These are phyloP conservation scores for Mungos mungo DNA, from an alignment of 2,113 vertebrate genomes.

Conservation along the genomic window DNA sequence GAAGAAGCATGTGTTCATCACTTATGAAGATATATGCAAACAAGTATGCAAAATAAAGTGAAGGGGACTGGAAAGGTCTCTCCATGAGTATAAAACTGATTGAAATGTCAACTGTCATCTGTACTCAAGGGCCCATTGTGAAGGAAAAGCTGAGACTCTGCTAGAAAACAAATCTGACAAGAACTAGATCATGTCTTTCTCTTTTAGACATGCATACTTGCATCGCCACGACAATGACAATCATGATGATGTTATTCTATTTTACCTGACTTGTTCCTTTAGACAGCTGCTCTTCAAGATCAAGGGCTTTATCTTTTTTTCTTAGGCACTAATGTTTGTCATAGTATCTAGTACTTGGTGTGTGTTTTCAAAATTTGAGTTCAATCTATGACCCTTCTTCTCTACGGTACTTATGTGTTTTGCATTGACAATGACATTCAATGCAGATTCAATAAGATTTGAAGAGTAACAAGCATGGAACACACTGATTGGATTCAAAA, in stretches of 20 bases:
- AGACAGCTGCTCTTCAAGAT: background rate
- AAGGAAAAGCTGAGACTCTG: background rate
- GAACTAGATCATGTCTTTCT: background rate
- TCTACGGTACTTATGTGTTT: background rate
- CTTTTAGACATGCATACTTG: background rate
- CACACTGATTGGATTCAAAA: background rate
- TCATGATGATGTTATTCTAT: background rate
- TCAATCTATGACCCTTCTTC: background rate
- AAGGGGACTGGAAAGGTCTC: background rate
- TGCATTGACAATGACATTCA: background rate
- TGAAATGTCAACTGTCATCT: background rate
- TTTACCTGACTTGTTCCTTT: background rate
- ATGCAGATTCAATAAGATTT: background rate
- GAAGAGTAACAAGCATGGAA: background rate
- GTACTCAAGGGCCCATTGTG: background rate
- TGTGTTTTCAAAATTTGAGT: conserved; percentile 26
- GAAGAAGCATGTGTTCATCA: background rate
- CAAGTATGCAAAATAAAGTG: background rate
- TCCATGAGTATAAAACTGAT: background rate
- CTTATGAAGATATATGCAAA: conserved; percentile 26
- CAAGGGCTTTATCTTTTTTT: background rate
- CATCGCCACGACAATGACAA: background rate
- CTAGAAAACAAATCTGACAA: background rate
- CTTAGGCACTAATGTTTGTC: background rate
- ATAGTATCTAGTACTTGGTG: background rate